These are phyloP conservation scores for Typhlomys cinereus DNA, from an alignment of 2,113 vertebrate genomes.

Conservation along the genomic window DNA sequence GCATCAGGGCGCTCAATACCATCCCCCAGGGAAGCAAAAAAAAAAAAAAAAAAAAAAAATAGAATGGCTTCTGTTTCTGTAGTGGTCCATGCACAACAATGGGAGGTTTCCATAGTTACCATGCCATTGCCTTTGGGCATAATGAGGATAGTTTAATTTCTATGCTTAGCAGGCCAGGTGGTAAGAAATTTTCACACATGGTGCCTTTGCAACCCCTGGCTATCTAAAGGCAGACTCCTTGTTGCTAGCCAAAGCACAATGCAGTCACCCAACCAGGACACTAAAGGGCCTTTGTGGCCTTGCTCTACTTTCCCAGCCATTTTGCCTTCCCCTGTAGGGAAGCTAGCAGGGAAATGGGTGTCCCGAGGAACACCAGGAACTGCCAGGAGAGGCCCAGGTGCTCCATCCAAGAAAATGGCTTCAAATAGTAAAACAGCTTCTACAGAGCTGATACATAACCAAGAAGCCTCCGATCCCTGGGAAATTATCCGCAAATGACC, in stretches of 20 bases:
- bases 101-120: slow-evolving; percentile 32
- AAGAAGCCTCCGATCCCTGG: background rate
- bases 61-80: background rate
- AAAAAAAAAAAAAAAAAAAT: background rate
- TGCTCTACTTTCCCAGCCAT: background rate
- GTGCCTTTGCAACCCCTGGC: background rate
- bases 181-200: background rate
- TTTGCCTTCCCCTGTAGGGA: background rate
- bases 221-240: background rate
- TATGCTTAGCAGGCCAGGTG: background rate
- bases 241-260: background rate
- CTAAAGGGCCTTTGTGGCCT: background rate
- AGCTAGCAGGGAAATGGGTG: background rate
- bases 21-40: background rate
- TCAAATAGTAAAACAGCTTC: background rate
- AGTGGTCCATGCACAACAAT: background rate
- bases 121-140: background rate
- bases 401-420: background rate
- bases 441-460: background rate
- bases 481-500: background rate
- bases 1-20: background rate
- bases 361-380: background rate
- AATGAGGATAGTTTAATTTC: background rate
- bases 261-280: background rate
- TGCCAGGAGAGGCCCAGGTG: background rate